phyloP scores from a whole-genome alignment of 2,113 vertebrate species.

The Paramormyrops kingsleyae region DNA sequence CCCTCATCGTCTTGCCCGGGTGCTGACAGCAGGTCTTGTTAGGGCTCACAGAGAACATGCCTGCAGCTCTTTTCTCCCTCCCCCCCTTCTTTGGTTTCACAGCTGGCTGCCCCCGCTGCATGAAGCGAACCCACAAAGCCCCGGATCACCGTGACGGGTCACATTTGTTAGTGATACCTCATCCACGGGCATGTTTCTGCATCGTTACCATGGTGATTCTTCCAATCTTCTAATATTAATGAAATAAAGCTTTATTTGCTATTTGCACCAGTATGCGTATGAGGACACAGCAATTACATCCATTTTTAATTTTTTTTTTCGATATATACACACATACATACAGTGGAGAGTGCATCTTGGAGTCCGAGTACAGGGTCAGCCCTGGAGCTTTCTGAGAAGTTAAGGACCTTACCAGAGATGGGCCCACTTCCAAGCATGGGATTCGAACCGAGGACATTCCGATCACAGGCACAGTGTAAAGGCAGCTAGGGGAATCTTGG shows the following conservation, averaged over 20 bases:
- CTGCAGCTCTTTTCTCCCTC: background rate
- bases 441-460: background rate
- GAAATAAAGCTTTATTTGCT: background rate
- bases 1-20: slow-evolving; percentile 15
- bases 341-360: background rate
- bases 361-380: background rate
- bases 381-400: background rate
- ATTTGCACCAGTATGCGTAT: background rate
- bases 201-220: background rate
- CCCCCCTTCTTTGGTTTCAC: slow-evolving; percentile 23
- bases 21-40: slow-evolving; percentile 20
- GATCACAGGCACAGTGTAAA: background rate
- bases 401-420: background rate
- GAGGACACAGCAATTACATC: background rate
- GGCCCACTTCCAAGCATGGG: background rate
- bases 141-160: slow-evolving; percentile 14
- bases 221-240: background rate
- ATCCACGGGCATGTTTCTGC: slow-evolving; percentile 25
- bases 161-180: slow-evolving; percentile 30
- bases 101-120: slow-evolving; percentile 17
- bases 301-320: background rate
- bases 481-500: background rate
- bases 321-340: background rate
- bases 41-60: slow-evolving; percentile 26
- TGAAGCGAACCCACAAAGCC: slow-evolving; percentile 17